A percentile compares a stretch with the other conserved stretches of the same genome.
Conservation (phyloP, 1,140 invertebrate species). For the Drosophila varians region DNA sequence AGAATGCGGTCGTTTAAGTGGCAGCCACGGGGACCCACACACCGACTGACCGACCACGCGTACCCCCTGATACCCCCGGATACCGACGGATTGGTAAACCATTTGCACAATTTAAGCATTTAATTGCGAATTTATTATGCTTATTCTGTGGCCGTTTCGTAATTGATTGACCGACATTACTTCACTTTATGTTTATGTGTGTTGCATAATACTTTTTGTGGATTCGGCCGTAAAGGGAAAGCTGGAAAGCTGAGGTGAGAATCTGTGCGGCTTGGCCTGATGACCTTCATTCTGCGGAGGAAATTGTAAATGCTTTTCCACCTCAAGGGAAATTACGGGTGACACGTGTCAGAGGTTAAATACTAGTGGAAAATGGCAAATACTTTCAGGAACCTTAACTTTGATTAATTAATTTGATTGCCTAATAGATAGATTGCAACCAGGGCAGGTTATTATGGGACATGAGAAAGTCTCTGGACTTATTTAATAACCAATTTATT, state of each 20-base stretch:
- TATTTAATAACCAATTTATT: constrained; percentile 24
- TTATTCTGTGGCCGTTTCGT: constrained; percentile 71
- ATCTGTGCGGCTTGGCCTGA: constrained; percentile 20
- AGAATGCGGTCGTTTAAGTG: constrained; percentile 53
- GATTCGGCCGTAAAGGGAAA: constrained; percentile 11
- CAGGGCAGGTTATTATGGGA: too few species aligned
- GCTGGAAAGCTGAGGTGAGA: constrained; percentile 32
- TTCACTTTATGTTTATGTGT: constrained; percentile 5
- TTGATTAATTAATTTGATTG: background rate
- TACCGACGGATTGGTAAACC: constrained; percentile 54
- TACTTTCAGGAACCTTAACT: background rate
- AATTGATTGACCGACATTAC: constrained; percentile 66
- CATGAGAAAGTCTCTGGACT: background rate
- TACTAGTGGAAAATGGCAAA: background rate
- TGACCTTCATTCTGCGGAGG: constrained; percentile 36
- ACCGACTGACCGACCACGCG: constrained; percentile 41
- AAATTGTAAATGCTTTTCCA: background rate
- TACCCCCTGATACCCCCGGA: background rate
- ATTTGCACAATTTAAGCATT: constrained; percentile 79
- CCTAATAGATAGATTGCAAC: background rate
- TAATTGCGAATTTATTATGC: constrained; percentile 80
- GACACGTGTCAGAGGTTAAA: background rate
- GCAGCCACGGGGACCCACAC: constrained; percentile 31
- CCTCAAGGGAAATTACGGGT: background rate
- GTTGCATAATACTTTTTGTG: constrained; percentile 8